These are phyloP conservation scores for Sigmodon hispidus DNA, from an alignment of 2,113 vertebrate species.

Conservation along the genomic window DNA sequence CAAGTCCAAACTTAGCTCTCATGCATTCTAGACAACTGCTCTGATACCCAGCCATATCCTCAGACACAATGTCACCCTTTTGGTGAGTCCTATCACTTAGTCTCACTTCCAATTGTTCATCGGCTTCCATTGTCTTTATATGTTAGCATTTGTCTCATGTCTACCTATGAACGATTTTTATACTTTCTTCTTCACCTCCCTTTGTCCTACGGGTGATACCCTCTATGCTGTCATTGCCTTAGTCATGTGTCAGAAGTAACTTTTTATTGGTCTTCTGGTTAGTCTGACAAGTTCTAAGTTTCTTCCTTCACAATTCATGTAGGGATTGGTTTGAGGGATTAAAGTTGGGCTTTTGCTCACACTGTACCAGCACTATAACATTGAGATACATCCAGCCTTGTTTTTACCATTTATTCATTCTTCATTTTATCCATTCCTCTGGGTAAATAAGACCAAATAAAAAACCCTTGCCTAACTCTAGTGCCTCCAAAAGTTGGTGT, in stretches of 20 bases:
- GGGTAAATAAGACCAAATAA: not conserved
- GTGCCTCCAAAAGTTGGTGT: not conserved
- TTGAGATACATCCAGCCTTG: not conserved
- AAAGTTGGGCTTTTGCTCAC: not conserved
- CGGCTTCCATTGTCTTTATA: not conserved
- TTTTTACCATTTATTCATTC: not conserved
- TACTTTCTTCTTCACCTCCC: not conserved
- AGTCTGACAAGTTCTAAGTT: not conserved
- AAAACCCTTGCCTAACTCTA: not conserved
- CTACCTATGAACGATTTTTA: not conserved
- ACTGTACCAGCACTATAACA: not conserved
- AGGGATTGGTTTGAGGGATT: not conserved
- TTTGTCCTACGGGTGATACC: not conserved
- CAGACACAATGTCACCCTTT: fast-evolving
- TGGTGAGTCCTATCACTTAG: not conserved
- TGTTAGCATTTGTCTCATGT: not conserved
- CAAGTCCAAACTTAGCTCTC: not conserved
- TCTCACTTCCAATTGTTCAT: not conserved
- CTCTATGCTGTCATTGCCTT: not conserved
- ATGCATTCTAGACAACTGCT: not conserved
- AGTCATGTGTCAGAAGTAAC: not conserved
- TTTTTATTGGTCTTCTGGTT: not conserved
- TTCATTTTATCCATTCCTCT: not conserved
- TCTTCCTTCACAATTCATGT: not conserved
- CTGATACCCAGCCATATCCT: no score